Conservation (phyloP, 2,888 invertebrate species). For the Microdon myrmicae region DNA sequence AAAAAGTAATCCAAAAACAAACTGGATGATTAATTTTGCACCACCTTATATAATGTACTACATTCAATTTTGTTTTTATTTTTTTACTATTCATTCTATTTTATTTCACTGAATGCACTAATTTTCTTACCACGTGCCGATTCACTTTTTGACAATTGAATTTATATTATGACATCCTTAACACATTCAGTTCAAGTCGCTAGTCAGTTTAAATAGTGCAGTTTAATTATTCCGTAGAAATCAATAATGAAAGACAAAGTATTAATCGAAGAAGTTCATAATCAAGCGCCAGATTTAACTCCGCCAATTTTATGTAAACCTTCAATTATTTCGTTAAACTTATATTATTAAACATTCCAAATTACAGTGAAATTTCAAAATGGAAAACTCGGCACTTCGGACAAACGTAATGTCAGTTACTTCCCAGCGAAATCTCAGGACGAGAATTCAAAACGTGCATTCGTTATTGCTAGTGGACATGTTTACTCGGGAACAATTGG, state of each 20-base stretch:
- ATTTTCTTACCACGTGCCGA: neutral
- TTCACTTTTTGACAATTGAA: too few species aligned
- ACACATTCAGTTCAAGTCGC: too few species aligned
- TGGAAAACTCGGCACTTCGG: slow-evolving; percentile 56
- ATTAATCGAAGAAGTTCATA: slow-evolving; percentile 54
- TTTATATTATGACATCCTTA: too few species aligned
- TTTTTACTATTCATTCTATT: neutral
- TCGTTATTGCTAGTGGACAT: slow-evolving; percentile 57
- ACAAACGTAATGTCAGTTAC: slow-evolving; percentile 53
- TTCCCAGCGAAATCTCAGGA: slow-evolving; percentile 42
- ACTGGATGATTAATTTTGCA: too few species aligned
- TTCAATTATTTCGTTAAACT: too few species aligned
- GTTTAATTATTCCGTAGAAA: slow-evolving; percentile 10
- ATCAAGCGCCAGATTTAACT: slow-evolving; percentile 24
- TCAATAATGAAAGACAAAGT: slow-evolving; percentile 57
- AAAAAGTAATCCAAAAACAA: too few species aligned
- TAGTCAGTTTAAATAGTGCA: neutral
- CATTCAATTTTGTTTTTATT: too few species aligned
- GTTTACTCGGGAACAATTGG: slow-evolving; percentile 57
- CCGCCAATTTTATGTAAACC: slow-evolving; percentile 59
- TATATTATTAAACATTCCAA: too few species aligned
- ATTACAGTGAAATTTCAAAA: slow-evolving; percentile 64
- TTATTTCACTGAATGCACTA: too few species aligned
- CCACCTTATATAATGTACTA: too few species aligned
- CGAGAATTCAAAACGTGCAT: slow-evolving; percentile 46